phyloP scores from a whole-genome alignment of 2,888 invertebrate genomes.

The Sepiola atlantica region DNA sequence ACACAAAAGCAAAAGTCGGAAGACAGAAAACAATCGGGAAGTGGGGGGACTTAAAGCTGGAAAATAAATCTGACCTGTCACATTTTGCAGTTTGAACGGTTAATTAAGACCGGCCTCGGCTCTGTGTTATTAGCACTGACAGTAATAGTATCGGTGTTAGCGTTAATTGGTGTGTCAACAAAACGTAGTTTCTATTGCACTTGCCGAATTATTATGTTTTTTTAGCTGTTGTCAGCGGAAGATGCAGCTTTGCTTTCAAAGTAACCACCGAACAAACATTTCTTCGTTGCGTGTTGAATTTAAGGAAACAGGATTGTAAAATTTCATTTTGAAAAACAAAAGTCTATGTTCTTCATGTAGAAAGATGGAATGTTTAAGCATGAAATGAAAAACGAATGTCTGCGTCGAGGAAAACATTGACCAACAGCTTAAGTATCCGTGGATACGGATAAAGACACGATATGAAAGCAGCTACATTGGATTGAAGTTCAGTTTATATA shows the following conservation, averaged over 20 bases:
- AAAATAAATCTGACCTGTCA: neutral
- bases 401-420: too few species aligned
- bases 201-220: neutral
- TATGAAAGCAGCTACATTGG: too few species aligned
- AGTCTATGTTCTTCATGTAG: too few species aligned
- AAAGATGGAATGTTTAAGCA: too few species aligned
- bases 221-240: neutral
- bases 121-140: constrained; percentile 5
- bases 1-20: neutral
- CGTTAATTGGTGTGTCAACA: neutral
- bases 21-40: neutral
- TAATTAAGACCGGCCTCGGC: neutral
- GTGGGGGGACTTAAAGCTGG: neutral
- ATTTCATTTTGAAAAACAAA: too few species aligned
- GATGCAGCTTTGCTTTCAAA: neutral
- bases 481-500: too few species aligned
- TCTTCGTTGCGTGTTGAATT: neutral
- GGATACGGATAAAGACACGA: too few species aligned
- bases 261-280: neutral
- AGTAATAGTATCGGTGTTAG: neutral
- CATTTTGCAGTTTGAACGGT: neutral
- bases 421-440: too few species aligned
- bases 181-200: neutral
- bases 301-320: too few species aligned
- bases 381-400: too few species aligned